These are phyloP conservation scores for Exephanes ischioxanthus DNA, from an alignment of 2,888 invertebrate species.

Conservation along the genomic window DNA sequence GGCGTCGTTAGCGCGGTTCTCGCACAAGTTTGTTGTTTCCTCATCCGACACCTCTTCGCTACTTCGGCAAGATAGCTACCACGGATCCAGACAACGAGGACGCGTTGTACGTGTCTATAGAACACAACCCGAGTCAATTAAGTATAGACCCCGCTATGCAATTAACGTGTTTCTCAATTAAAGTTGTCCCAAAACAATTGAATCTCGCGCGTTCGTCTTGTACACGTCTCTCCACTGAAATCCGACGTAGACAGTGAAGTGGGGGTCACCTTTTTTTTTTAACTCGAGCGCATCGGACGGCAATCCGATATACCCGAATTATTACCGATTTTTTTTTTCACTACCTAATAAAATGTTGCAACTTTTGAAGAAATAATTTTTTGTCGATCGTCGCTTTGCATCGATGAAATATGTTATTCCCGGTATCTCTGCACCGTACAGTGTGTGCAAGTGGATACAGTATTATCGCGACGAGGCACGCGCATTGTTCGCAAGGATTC, in stretches of 20 bases:
- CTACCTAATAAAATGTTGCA: neutral
- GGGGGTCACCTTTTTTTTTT: neutral
- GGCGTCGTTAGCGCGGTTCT: conserved; percentile 65
- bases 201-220: neutral
- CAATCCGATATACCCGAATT: neutral
- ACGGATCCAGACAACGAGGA: conserved; percentile 21
- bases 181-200: neutral
- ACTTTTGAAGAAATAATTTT: neutral
- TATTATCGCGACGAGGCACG: conserved; percentile 28
- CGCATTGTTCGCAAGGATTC: conserved; percentile 70
- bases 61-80: conserved; percentile 38
- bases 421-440: neutral
- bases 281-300: neutral
- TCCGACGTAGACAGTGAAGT: neutral
- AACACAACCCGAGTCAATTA: conserved; percentile 42
- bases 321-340: too few relatives aligned
- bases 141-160: conserved; percentile 15
- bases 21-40: conserved; percentile 65
- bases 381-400: neutral
- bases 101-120: conserved; percentile 6
- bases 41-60: conserved; percentile 60
- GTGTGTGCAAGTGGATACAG: neutral
- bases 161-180: conserved; percentile 23
- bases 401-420: conserved; percentile 11
- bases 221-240: neutral